Evolutionary conservation across 2,888 invertebrate genomes (phyloP), one percentile per base, ranked within the genome.

Genomic region (Volucella inflata): DNA sequence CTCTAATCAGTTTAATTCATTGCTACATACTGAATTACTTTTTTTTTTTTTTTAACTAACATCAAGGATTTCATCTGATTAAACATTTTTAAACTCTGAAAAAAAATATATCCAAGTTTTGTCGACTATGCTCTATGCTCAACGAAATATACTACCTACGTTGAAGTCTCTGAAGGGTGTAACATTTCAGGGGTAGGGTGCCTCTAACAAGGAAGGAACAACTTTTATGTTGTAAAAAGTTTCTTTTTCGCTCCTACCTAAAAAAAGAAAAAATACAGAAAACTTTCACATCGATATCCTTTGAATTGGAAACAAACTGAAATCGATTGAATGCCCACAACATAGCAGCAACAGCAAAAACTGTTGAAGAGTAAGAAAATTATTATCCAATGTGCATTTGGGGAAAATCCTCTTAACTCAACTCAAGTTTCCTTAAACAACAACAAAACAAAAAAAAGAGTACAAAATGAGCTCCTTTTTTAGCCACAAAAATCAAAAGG

Each of bases 281-380:
- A 21, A 21, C 71, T 75, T 76, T 75, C 71, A 76, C 80, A 84
- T 84, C 84, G 84, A 84, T 84, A 75, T 84, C 75, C 80, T 76
- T 75, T 84, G 84, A 75, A 80, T 70, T 76, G 84, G 80, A 84
- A 84, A 71, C 53, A 60, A 71, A 79, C 70, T 80, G 75, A 70
- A 80, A 75, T 84, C 84, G 84, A 84, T 84, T 71, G 75, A 75
- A 71, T 80, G 75, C 60, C 75, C 70, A 75, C 80, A 74, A 78
- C 77, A 67, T 17, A 59, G 64, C 12, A 53, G 14, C 53, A 11
- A 38, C n/a, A 75, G 16, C 65, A 48, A 67, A 30, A 36, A 10
- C 12, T 64, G 57, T 30, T 50, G 40, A 17, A 50, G 57, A 8
- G 40, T 30, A 76, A 59, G 21, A 71, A 68, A 60, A 79, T 78